Percentiles rank a stretch among this genome's conserved stretches.
Evolutionary conservation across 1,140 invertebrate species (phyloP).

Genomic region (Vollenhovia emeryi): DNA sequence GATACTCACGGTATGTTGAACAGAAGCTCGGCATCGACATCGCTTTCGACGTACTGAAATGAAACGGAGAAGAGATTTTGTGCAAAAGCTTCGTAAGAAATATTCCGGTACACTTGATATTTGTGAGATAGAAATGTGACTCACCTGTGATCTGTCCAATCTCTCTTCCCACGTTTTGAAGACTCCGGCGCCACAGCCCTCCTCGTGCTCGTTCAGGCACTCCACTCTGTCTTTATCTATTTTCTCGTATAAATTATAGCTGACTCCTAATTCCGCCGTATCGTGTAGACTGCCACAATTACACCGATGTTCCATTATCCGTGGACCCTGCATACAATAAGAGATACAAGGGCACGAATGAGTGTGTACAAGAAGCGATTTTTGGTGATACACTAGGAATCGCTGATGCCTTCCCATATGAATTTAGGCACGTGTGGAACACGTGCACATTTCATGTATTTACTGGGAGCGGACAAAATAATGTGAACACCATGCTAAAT

Average conservation of each 20-base stretch:
- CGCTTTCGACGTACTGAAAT: conserved; percentile 95
- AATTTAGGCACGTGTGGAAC: no score
- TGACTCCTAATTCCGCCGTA: conserved; percentile 90
- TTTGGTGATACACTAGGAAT: no score
- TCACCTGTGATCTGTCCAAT: conserved; percentile 90
- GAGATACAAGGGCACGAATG: background rate
- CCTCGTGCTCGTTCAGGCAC: conserved; percentile 95
- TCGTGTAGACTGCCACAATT: conserved; percentile 75
- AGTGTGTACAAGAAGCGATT: background rate
- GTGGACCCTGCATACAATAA: conserved; percentile 1
- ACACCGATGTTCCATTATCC: conserved; percentile 74
- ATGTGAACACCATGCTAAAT: no score
- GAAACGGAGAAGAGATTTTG: conserved; percentile 36
- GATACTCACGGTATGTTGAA: conserved; percentile 95
- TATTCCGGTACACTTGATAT: conserved; percentile 11
- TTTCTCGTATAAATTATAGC: conserved; percentile 95
- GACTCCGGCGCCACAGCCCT: conserved; percentile 94
- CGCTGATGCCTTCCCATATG: no score
- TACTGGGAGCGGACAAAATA: no score
- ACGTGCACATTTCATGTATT: no score
- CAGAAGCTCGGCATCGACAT: conserved; percentile 96
- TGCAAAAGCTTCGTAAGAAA: conserved; percentile 2
- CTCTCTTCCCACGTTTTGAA: conserved; percentile 97
- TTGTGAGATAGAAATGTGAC: conserved; percentile 48
- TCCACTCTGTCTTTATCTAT: conserved; percentile 95